Evolutionary conservation across 1,140 invertebrate genomes (phyloP).

Genomic region (Melanaphis sacchari): DNA sequence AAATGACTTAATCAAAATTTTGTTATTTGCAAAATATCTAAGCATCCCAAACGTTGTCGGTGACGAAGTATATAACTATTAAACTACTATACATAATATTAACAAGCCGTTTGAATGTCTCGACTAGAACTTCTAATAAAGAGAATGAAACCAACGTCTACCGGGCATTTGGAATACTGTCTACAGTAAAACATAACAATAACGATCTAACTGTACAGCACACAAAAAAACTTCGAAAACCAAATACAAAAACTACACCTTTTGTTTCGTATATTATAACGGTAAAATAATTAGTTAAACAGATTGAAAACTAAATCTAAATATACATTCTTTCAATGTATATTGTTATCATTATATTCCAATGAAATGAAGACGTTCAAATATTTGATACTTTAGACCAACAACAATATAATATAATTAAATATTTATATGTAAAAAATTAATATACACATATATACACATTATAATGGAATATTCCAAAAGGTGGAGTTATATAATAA

Average conservation of each 20-base stretch:
- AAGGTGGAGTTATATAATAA: constrained; percentile 51
- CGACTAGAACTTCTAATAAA: neutral
- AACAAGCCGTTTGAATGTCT: neutral
- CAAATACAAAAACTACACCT: constrained; percentile 51
- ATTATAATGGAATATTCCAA: constrained; percentile 6
- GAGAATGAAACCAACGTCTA: neutral
- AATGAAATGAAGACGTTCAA: constrained; percentile 48
- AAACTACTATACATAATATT: neutral
- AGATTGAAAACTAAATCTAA: constrained; percentile 27
- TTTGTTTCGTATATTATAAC: constrained; percentile 37
- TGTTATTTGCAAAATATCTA: neutral
- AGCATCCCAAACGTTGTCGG: constrained; percentile 3
- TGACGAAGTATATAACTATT: neutral
- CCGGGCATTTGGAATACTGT: constrained; percentile 19
- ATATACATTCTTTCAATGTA: neutral
- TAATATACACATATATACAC: neutral
- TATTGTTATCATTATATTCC: constrained; percentile 15
- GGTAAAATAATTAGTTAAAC: neutral
- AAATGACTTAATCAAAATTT: neutral
- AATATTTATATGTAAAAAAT: neutral
- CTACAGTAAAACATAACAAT: constrained; percentile 1
- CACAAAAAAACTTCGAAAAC: neutral
- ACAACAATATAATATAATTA: neutral
- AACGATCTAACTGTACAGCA: neutral
- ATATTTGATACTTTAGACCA: constrained; percentile 49